Evolutionary conservation across 1,140 invertebrate species (phyloP).

Genomic region (Cheumatopsyche charites): DNA sequence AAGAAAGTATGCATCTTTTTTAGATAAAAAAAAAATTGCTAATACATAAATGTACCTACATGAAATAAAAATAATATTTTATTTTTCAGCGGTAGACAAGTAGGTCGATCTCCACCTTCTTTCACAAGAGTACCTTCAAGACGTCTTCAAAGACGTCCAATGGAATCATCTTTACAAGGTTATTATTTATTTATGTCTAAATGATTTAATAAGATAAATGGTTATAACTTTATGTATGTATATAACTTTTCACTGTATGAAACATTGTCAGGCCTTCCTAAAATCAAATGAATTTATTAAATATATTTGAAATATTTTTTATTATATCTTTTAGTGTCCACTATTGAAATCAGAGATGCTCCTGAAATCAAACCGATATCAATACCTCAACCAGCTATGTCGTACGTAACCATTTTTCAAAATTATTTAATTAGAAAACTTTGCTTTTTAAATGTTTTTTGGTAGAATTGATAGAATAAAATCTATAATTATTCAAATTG

Average conservation of each 20-base stretch:
- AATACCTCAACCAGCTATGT: slow-evolving; percentile 49
- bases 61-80: slow-evolving; percentile 29
- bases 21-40: neutral
- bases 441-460: too few relatives aligned
- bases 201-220: neutral
- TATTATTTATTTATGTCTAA: slow-evolving; percentile 10
- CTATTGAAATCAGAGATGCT: slow-evolving; percentile 42
- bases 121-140: slow-evolving; percentile 90
- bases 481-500: neutral
- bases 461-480: too few relatives aligned
- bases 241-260: too few relatives aligned
- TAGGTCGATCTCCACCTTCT: slow-evolving; percentile 73
- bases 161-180: slow-evolving; percentile 31
- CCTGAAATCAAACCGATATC: slow-evolving; percentile 49
- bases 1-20: slow-evolving; percentile 39
- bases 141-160: slow-evolving; percentile 77
- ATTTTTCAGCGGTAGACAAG: slow-evolving; percentile 68
- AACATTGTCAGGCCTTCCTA: too few relatives aligned
- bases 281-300: too few relatives aligned
- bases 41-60: slow-evolving; percentile 17
- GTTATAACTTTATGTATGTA: too few relatives aligned
- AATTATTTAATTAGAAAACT: too few relatives aligned
- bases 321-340: slow-evolving; percentile 43
- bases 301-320: slow-evolving; percentile 10
- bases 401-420: slow-evolving; percentile 42